Conservation (phyloP, 1,140 invertebrate species). For the Spodoptera litura region DNA sequence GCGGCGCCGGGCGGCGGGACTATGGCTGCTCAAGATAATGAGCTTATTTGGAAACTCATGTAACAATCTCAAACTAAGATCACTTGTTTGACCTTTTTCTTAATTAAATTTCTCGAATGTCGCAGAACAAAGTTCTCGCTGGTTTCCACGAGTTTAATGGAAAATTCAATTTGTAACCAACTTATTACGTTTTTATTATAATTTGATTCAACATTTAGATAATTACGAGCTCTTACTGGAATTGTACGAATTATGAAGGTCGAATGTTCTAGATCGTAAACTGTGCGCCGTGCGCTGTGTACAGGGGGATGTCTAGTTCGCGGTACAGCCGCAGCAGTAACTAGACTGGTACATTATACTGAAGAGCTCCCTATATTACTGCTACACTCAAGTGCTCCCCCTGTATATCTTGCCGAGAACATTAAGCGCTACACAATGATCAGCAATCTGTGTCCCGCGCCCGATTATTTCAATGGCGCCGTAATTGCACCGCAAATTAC, state of each 20-base stretch:
- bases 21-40: background rate
- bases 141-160: slow-evolving; percentile 16
- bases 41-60: background rate
- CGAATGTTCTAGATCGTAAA: background rate
- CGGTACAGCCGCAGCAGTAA: no score
- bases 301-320: no score
- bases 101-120: slow-evolving; percentile 22
- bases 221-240: slow-evolving; percentile 16
- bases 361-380: no score
- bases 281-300: background rate
- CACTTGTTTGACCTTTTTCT: slow-evolving; percentile 14
- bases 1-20: no score
- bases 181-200: slow-evolving; percentile 24
- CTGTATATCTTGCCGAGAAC: no score
- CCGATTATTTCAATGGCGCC: background rate
- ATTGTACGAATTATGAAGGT: slow-evolving; percentile 17
- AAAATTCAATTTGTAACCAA: slow-evolving; percentile 20
- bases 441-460: background rate
- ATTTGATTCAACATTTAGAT: slow-evolving; percentile 25
- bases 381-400: no score
- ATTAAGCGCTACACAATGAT: background rate
- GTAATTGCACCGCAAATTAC: slow-evolving; percentile 5
- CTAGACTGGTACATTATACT: no score
- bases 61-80: background rate
- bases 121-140: background rate